Evolutionary conservation across 2,113 vertebrate species (phyloP).

Genomic region (Nematolebias whitei): DNA sequence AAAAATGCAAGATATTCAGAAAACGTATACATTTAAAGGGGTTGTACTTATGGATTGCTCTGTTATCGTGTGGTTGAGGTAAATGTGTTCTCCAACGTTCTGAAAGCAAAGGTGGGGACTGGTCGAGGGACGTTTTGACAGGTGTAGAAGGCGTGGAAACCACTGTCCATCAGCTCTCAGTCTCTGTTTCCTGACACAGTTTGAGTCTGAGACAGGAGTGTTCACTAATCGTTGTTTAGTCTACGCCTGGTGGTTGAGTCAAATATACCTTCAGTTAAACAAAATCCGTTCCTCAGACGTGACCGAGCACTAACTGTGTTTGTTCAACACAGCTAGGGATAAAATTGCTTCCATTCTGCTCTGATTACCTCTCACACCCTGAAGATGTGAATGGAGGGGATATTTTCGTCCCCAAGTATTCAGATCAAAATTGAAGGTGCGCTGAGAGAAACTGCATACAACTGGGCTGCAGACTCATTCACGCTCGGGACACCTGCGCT

Average conservation of each 20-base stretch:
- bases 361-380: constrained; percentile 50
- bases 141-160: constrained; percentile 74
- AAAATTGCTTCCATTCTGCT: constrained; percentile 41
- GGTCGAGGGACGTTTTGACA: constrained; percentile 68
- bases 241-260: constrained; percentile 39
- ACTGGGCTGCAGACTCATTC: constrained; percentile 34
- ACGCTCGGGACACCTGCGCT: constrained; percentile 71
- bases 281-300: constrained; percentile 38
- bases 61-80: constrained; percentile 40
- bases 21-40: constrained; percentile 31
- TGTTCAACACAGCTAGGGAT: constrained; percentile 27
- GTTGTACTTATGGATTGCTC: constrained; percentile 28
- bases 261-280: constrained; percentile 55
- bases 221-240: constrained; percentile 73
- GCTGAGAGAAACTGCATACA: constrained; percentile 47
- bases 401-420: constrained; percentile 43
- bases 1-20: constrained; percentile 9
- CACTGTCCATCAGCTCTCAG: constrained; percentile 69
- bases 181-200: constrained; percentile 79
- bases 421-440: constrained; percentile 37
- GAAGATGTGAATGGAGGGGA: constrained; percentile 23
- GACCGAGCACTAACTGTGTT: constrained; percentile 52
- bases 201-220: constrained; percentile 80
- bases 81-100: too few relatives aligned
- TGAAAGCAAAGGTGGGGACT: constrained; percentile 61